Conservation (phyloP, 2,888 invertebrate genomes). For the Aphrophora alni region DNA sequence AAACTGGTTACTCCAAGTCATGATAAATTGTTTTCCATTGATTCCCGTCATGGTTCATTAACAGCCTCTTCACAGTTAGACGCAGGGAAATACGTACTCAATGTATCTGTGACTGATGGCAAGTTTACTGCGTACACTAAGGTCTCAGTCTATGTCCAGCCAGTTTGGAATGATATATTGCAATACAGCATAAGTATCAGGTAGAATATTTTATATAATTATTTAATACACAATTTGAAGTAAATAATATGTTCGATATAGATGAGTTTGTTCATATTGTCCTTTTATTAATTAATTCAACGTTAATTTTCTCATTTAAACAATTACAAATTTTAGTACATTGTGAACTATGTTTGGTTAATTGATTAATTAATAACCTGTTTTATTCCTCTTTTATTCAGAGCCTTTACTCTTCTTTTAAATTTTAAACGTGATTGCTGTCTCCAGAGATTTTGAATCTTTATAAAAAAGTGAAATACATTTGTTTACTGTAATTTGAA, state of each 20-base stretch:
- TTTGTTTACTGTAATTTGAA: too few relatives aligned
- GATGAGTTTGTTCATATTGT: too few relatives aligned
- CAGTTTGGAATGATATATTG: slow-evolving; percentile 82
- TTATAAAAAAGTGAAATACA: too few relatives aligned
- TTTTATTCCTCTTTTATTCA: too few relatives aligned
- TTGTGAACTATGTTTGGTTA: too few relatives aligned
- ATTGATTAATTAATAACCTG: too few relatives aligned
- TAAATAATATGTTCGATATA: too few relatives aligned
- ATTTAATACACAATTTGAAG: too few relatives aligned
- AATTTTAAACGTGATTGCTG: too few relatives aligned
- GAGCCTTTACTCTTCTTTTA: too few relatives aligned
- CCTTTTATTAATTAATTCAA: background rate
- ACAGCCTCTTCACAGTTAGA: slow-evolving; percentile 82
- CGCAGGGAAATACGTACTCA: slow-evolving; percentile 82
- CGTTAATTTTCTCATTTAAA: background rate
- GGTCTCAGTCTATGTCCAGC: slow-evolving; percentile 77
- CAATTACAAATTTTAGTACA: too few relatives aligned
- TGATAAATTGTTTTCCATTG: slow-evolving; percentile 59
- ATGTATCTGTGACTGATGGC: slow-evolving; percentile 91
- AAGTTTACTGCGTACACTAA: slow-evolving; percentile 79
- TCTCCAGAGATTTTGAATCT: too few relatives aligned
- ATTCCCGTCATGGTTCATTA: slow-evolving; percentile 78
- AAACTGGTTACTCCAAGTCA: slow-evolving; percentile 15
- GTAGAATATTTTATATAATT: background rate
- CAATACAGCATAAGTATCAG: slow-evolving; percentile 74